Conservation (phyloP, 1,140 invertebrate genomes). For the Hypothenemus hampei region DNA sequence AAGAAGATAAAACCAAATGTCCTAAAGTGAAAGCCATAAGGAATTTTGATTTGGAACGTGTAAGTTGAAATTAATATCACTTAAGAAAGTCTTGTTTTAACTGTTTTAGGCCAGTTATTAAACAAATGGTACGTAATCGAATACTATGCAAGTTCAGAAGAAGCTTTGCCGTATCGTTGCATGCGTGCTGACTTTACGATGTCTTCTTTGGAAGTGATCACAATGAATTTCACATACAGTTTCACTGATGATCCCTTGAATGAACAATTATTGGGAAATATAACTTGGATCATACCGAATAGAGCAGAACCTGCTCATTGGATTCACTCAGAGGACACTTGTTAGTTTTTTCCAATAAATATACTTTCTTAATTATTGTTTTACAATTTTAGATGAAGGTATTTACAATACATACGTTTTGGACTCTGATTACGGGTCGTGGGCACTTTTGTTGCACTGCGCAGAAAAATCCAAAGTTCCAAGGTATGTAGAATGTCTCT, state of each 20-base stretch:
- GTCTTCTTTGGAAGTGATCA: slow-evolving; percentile 47
- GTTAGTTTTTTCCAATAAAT: slow-evolving; percentile 49
- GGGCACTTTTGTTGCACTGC: slow-evolving; percentile 77
- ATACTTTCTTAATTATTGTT: no score
- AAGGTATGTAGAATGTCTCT: slow-evolving; percentile 45
- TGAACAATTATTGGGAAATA: slow-evolving; percentile 73
- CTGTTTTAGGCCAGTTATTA: no score
- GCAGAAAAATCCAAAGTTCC: slow-evolving; percentile 75
- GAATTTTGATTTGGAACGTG: slow-evolving; percentile 51
- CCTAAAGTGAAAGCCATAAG: slow-evolving; percentile 52
- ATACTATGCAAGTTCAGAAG: slow-evolving; percentile 82
- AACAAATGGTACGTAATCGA: slow-evolving; percentile 78
- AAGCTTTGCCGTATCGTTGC: slow-evolving; percentile 73
- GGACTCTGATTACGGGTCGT: slow-evolving; percentile 75
- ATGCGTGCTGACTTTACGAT: slow-evolving; percentile 73
- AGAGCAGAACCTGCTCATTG: slow-evolving; percentile 69
- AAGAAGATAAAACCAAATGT: slow-evolving; percentile 56
- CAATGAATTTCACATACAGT: slow-evolving; percentile 82
- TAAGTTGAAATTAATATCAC: slow-evolving; percentile 20
- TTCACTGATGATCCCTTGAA: slow-evolving; percentile 76
- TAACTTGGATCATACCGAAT: slow-evolving; percentile 77
- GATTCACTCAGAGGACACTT: slow-evolving; percentile 76
- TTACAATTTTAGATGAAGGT: slow-evolving; percentile 76
- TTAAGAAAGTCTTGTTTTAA: no score
- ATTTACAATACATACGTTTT: slow-evolving; percentile 82